A percentile compares a stretch with the other conserved stretches of the same genome.
These are phyloP conservation scores for Ormyrus pomaceus DNA, from an alignment of 2,888 invertebrate species.

Conservation along the genomic window DNA sequence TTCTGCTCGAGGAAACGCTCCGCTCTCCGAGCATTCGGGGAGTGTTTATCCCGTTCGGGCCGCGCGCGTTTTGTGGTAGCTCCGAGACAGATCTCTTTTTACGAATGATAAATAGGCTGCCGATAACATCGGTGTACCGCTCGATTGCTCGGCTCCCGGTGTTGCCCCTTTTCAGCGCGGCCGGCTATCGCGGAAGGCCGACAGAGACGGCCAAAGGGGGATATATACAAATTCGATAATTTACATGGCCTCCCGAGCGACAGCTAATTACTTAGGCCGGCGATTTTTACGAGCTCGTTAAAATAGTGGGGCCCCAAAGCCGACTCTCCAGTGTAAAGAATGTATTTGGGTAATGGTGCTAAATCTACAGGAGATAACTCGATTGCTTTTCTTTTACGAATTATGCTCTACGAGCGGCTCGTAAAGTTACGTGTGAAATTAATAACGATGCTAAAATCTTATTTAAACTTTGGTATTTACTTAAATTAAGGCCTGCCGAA, in stretches of 20 bases:
- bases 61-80: conserved; percentile 52
- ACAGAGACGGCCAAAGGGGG: background rate
- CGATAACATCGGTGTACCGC: conserved; percentile 57
- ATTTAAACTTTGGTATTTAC: no score
- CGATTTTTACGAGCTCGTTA: conserved; percentile 26
- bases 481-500: no score
- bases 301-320: background rate
- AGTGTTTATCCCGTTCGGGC: background rate
- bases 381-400: no score
- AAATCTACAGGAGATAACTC: no score
- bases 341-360: no score
- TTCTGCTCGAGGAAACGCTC: conserved; percentile 48
- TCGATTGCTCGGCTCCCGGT: conserved; percentile 59
- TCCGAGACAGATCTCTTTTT: conserved; percentile 56
- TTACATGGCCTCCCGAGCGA: conserved; percentile 31
- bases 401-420: no score
- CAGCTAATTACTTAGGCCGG: conserved; percentile 26
- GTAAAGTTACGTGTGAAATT: no score
- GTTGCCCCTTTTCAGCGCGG: conserved; percentile 47
- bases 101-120: conserved; percentile 59
- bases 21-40: conserved; percentile 11
- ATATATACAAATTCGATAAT: conserved; percentile 30
- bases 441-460: no score
- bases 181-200: conserved; percentile 9
- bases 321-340: no score